A percentile compares a stretch with the other conserved stretches of the same genome.
These are phyloP conservation scores for Saccopteryx bilineata DNA, from an alignment of 2,113 vertebrate species.

Conservation along the genomic window DNA sequence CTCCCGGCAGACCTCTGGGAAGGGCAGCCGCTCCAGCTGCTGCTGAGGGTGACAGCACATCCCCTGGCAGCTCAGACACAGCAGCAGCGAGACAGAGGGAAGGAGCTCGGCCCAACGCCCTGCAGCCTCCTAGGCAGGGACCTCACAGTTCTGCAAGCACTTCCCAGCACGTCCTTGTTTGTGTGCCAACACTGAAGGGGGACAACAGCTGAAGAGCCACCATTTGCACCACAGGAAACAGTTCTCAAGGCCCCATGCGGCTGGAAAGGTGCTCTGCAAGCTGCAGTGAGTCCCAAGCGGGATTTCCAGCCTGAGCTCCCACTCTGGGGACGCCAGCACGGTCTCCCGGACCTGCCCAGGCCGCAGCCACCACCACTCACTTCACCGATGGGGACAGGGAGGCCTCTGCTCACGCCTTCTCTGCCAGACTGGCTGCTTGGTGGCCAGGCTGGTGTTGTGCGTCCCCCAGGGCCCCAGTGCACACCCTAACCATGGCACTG, in stretches of 20 bases:
- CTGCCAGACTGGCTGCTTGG: neutral
- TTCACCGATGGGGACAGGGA: neutral
- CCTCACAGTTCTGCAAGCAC: neutral
- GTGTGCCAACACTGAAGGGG: neutral
- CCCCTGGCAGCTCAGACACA: neutral
- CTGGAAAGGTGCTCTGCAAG: neutral
- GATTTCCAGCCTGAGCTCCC: neutral
- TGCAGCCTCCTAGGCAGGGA: neutral
- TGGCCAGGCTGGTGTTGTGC: neutral
- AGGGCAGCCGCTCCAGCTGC: too few relatives aligned
- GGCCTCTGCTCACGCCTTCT: neutral
- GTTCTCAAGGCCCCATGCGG: too few relatives aligned
- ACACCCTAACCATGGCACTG: neutral
- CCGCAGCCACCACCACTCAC: neutral
- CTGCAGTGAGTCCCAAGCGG: neutral
- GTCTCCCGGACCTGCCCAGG: neutral
- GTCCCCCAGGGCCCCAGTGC: neutral
- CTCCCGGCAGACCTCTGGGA: neutral
- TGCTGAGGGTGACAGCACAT: too few relatives aligned
- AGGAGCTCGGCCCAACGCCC: neutral
- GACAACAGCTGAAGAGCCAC: neutral
- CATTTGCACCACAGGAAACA: neutral
- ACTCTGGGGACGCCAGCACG: too few relatives aligned
- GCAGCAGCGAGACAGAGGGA: neutral
- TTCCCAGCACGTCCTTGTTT: neutral